These are phyloP conservation scores for Drosophila paucipuncta DNA, from an alignment of 2,888 invertebrate species.

Conservation along the genomic window DNA sequence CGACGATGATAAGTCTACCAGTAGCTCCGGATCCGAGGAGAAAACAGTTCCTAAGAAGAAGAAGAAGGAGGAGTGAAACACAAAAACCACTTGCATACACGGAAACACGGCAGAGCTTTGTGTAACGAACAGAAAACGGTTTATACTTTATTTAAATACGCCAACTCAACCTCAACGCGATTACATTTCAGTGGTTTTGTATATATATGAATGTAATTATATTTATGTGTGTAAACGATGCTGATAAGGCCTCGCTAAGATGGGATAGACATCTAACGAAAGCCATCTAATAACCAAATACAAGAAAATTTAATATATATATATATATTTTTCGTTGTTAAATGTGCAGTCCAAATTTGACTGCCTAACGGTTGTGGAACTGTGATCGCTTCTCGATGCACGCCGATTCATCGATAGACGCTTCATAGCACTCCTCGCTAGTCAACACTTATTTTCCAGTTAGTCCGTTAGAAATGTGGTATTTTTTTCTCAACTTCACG, in stretches of 20 bases:
- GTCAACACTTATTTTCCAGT: constrained; percentile 20
- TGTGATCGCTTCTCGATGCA: constrained; percentile 17
- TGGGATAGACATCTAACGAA: constrained; percentile 52
- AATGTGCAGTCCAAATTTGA: not conserved
- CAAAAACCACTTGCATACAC: not conserved
- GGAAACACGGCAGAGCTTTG: constrained; percentile 23
- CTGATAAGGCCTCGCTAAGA: constrained; percentile 56
- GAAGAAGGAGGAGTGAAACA: constrained; percentile 50
- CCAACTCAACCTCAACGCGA: constrained; percentile 70
- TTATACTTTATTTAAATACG: constrained; percentile 69
- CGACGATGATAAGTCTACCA: constrained; percentile 40
- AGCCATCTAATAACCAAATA: constrained; percentile 55
- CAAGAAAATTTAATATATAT: constrained; percentile 26
- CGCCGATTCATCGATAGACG: constrained; percentile 22
- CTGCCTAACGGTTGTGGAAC: constrained; percentile 1
- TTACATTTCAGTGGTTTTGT: constrained; percentile 56
- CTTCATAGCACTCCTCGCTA: not conserved
- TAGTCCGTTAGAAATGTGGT: constrained; percentile 13
- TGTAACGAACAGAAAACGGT: constrained; percentile 75
- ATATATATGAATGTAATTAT: constrained; percentile 47
- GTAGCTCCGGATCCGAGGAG: constrained; percentile 48
- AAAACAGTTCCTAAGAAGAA: constrained; percentile 66
- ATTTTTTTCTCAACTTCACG: constrained; percentile 24
- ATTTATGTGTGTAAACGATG: constrained; percentile 50
- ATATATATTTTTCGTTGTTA: constrained; percentile 1